Conservation (phyloP, 2,113 vertebrate genomes). For the Aphelocoma coerulescens region DNA sequence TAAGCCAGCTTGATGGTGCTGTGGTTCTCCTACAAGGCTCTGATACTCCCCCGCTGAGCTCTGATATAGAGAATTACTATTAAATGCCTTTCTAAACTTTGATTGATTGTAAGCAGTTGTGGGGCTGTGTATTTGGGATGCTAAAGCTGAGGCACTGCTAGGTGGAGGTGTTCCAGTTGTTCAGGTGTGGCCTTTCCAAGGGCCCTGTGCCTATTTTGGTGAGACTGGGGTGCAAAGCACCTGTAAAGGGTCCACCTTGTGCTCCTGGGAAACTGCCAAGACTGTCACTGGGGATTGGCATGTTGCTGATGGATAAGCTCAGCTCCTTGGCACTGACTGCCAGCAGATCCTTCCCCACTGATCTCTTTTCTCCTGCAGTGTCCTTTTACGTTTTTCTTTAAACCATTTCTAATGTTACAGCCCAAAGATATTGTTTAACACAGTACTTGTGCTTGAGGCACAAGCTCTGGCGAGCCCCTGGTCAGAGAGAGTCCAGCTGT, state of each 20-base stretch:
- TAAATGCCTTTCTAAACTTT: neutral
- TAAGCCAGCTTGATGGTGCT: neutral
- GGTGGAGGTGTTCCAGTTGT: rapidly evolving
- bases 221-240: neutral
- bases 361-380: neutral
- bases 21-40: neutral
- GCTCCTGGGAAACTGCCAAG: neutral
- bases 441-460: too few species aligned
- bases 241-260: neutral
- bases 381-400: neutral
- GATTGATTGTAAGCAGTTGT: neutral
- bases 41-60: neutral
- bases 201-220: neutral
- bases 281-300: neutral
- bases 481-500: too few species aligned
- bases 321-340: neutral
- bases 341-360: neutral
- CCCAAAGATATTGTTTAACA: neutral
- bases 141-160: neutral
- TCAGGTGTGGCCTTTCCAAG: neutral
- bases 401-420: neutral
- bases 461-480: too few species aligned
- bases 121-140: neutral
- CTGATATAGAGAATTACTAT: neutral
- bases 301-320: rapidly evolving